phyloP scores from a whole-genome alignment of 2,797 vertebrate species.

The Periophthalmus magnuspinnatus region DNA sequence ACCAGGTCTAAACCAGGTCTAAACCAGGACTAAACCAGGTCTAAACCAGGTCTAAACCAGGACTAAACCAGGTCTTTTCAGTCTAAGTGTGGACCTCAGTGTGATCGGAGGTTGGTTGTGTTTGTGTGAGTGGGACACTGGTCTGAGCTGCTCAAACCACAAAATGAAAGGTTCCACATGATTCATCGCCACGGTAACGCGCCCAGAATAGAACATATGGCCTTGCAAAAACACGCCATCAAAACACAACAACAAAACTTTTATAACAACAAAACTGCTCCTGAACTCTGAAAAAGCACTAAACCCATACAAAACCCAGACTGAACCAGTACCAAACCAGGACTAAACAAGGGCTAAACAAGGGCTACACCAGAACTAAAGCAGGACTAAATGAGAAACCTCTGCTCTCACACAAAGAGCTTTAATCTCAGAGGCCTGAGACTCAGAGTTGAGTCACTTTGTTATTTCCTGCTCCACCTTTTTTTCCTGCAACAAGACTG shows the following conservation, averaged over 20 bases:
- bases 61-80: not conserved
- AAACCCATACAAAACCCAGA: not conserved
- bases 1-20: not conserved
- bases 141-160: not conserved
- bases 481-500: not conserved
- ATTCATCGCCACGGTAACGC: not conserved
- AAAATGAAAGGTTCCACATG: not conserved
- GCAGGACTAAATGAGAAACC: not conserved
- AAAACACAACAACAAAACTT: not conserved
- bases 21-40: not conserved
- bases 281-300: not conserved
- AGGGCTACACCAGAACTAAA: too few relatives aligned
- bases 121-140: not conserved
- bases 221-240: not conserved
- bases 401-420: not conserved
- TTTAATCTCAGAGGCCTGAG: not conserved
- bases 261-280: not conserved
- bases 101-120: not conserved
- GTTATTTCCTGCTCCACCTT: slow-evolving; percentile 1
- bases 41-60: not conserved
- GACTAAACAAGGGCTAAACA: not conserved
- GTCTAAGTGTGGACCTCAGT: too few relatives aligned
- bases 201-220: not conserved
- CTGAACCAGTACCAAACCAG: not conserved
- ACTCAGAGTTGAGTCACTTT: not conserved